These are phyloP conservation scores for Drosophila insularis DNA, from an alignment of 1,140 invertebrate species.

Conservation along the genomic window DNA sequence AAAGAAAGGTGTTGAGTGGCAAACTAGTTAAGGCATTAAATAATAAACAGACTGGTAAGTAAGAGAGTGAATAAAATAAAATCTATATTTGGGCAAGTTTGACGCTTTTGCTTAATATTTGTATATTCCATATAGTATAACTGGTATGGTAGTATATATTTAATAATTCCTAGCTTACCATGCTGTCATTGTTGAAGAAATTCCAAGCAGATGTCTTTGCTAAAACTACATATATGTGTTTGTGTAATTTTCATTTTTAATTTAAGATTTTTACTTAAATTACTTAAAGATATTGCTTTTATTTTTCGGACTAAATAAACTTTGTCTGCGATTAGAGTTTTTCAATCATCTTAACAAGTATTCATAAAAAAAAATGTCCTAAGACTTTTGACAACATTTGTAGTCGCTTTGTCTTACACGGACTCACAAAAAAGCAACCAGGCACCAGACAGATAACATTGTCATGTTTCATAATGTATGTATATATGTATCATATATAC, in stretches of 20 bases:
- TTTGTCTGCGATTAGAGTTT: not conserved
- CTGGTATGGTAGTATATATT: too few species aligned
- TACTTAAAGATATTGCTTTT: not conserved
- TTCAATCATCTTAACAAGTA: conserved; percentile 5
- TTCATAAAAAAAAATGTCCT: conserved; percentile 19
- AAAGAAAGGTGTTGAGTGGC: conserved; percentile 56
- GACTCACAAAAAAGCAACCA: conserved; percentile 16
- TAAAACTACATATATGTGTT: too few species aligned
- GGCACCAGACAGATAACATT: conserved; percentile 53
- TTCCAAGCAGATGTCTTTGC: too few species aligned
- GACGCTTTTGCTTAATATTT: not conserved
- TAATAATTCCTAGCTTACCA: too few species aligned
- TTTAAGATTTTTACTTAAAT: not conserved
- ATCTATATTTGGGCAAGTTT: not conserved
- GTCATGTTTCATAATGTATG: conserved; percentile 53
- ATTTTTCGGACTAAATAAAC: not conserved
- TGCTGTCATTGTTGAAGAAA: too few species aligned
- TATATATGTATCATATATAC: conserved; percentile 5
- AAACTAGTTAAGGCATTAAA: conserved; percentile 67
- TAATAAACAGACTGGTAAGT: conserved; percentile 46
- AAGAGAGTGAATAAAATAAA: not conserved
- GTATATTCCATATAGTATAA: too few species aligned
- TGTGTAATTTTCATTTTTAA: too few species aligned
- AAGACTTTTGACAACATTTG: conserved; percentile 36
- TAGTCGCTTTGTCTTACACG: conserved; percentile 44